Evolutionary conservation across 2,113 vertebrate genomes (phyloP).

Genomic region (Crotalus viridis): DNA sequence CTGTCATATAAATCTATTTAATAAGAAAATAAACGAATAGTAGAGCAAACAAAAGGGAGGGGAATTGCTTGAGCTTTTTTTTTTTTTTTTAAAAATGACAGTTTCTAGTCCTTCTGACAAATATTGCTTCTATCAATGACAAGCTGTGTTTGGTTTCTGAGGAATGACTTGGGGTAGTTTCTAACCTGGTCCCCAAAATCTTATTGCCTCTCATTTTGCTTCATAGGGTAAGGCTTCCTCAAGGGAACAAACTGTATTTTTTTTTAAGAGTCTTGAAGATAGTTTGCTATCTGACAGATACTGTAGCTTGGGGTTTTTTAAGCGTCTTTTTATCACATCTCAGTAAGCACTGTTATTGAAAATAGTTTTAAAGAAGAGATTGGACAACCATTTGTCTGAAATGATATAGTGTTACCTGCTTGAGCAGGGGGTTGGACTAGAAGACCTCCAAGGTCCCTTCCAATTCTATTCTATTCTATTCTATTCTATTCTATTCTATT

Average conservation of each 20-base stretch:
- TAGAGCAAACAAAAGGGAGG: background rate
- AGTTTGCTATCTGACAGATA: background rate
- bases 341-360: background rate
- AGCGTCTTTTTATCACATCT: background rate
- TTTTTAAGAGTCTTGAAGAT: background rate
- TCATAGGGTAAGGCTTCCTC: background rate
- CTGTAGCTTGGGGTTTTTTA: too few relatives aligned
- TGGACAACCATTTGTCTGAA: too few relatives aligned
- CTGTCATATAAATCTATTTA: too few relatives aligned
- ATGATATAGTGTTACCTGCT: too few relatives aligned
- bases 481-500: too few relatives aligned
- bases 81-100: too few relatives aligned
- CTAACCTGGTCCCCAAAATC: slow-evolving; percentile 15
- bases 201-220: slow-evolving; percentile 12
- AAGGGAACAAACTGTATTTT: background rate
- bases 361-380: background rate
- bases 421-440: too few relatives aligned
- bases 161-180: slow-evolving; percentile 14
- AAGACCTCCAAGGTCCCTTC: too few relatives aligned
- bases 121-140: background rate
- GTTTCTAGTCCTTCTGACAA: too few relatives aligned
- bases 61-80: background rate
- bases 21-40: background rate
- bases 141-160: slow-evolving; percentile 7
- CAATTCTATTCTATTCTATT: too few relatives aligned